Percentiles rank a stretch among this genome's conserved stretches.
phyloP scores from a whole-genome alignment of 2,888 invertebrate species.

The Hyles lineata region DNA sequence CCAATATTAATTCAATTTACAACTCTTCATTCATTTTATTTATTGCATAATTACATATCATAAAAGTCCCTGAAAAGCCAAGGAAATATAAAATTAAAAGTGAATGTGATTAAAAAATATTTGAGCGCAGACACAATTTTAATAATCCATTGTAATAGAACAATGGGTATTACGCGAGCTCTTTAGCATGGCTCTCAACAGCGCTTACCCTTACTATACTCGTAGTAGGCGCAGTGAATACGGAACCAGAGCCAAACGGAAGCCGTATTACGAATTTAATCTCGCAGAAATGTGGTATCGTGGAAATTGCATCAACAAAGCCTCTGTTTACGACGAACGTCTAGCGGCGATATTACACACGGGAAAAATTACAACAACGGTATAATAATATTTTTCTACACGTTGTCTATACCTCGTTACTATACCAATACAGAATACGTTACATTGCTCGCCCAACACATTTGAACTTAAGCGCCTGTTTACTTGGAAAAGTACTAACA shows the following conservation, averaged over 20 bases:
- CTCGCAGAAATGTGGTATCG: slow-evolving; percentile 81
- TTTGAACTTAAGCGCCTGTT: not conserved
- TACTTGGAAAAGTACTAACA: not conserved
- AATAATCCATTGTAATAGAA: not conserved
- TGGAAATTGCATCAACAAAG: slow-evolving; percentile 76
- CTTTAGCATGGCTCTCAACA: slow-evolving; percentile 38
- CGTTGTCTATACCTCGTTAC: slow-evolving; percentile 16
- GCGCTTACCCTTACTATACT: slow-evolving; percentile 50
- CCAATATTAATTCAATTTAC: no score
- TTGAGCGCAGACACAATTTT: not conserved
- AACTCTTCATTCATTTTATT: no score
- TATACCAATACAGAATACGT: not conserved
- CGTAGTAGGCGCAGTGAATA: slow-evolving; percentile 71
- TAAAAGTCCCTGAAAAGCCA: not conserved
- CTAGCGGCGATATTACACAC: slow-evolving; percentile 60
- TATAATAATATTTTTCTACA: slow-evolving; percentile 51
- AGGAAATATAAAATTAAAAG: not conserved
- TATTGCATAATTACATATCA: no score
- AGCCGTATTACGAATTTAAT: slow-evolving; percentile 81
- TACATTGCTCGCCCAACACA: not conserved
- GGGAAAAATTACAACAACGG: slow-evolving; percentile 56
- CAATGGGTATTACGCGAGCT: not conserved
- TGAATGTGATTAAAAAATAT: not conserved
- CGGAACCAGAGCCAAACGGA: slow-evolving; percentile 68
- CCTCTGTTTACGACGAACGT: slow-evolving; percentile 74